A percentile compares a stretch with the other conserved stretches of the same genome.
These are phyloP conservation scores for Villa cingulata DNA, from an alignment of 2,888 invertebrate species.

Conservation along the genomic window DNA sequence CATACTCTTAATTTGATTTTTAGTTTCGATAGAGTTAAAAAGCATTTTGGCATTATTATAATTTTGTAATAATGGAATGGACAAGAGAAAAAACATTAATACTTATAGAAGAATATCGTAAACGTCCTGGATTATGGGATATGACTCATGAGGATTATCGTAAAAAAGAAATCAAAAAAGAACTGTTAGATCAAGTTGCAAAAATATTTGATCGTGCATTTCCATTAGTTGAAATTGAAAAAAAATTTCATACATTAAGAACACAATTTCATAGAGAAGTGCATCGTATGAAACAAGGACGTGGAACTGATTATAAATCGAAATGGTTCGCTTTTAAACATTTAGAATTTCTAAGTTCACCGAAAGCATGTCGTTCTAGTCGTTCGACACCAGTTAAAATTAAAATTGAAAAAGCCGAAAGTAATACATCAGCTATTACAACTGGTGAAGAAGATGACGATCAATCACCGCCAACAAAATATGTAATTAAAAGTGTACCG, in stretches of 20 bases:
- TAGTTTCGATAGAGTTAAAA: too few relatives aligned
- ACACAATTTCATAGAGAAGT: constrained; percentile 49
- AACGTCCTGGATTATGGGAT: constrained; percentile 33
- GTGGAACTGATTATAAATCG: constrained; percentile 1
- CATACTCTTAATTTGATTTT: too few relatives aligned
- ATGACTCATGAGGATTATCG: constrained; percentile 36
- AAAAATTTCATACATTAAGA: constrained; percentile 46
- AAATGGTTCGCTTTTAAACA: constrained; percentile 43
- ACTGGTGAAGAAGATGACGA: not conserved
- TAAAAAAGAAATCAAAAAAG: constrained; percentile 33
- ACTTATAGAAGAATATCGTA: constrained; percentile 31
- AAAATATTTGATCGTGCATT: constrained; percentile 28
- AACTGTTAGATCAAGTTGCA: constrained; percentile 28
- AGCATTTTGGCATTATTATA: too few relatives aligned
- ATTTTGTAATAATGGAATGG: constrained; percentile 30
- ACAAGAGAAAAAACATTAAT: constrained; percentile 33
- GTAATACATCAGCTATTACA: not conserved
- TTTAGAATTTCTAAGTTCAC: constrained; percentile 45
- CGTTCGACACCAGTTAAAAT: not conserved
- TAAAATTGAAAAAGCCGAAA: constrained; percentile 1
- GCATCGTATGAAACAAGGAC: constrained; percentile 40
- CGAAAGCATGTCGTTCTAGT: constrained; percentile 33
- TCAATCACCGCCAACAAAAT: constrained; percentile 3
- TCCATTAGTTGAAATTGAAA: constrained; percentile 39
- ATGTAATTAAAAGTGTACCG: constrained; percentile 2